Conservation (phyloP, 2,888 invertebrate genomes). For the Amphipyra tragopoginis region DNA sequence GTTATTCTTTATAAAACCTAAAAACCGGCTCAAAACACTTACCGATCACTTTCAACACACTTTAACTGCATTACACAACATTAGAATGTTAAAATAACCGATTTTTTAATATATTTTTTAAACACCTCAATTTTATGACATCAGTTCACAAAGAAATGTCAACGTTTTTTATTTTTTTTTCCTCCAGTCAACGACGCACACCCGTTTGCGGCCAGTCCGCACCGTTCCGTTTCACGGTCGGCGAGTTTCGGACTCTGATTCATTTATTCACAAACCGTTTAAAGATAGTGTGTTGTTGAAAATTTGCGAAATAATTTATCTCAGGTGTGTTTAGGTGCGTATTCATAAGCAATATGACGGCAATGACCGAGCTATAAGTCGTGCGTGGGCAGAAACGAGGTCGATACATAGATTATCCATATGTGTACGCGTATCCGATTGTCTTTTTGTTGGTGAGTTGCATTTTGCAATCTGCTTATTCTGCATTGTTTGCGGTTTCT, state of each 20-base stretch:
- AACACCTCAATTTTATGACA: constrained; percentile 71
- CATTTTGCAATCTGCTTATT: constrained; percentile 81
- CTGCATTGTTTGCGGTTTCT: constrained; percentile 73
- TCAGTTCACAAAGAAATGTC: constrained; percentile 81
- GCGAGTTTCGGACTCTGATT: constrained; percentile 48
- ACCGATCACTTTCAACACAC: constrained; percentile 58
- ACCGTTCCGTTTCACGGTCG: constrained; percentile 85
- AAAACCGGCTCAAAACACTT: constrained; percentile 59
- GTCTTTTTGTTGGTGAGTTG: constrained; percentile 74
- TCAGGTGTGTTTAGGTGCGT: constrained; percentile 57
- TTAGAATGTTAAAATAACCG: constrained; percentile 40
- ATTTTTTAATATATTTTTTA: constrained; percentile 48
- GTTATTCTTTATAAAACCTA: constrained; percentile 30
- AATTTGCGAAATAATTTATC: constrained; percentile 55
- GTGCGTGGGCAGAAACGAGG: constrained; percentile 82
- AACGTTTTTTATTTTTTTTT: constrained; percentile 78
- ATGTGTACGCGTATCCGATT: constrained; percentile 69
- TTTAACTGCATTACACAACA: constrained; percentile 56
- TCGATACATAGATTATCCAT: constrained; percentile 73
- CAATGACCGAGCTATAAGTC: constrained; percentile 79
- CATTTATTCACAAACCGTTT: constrained; percentile 48
- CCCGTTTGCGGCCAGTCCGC: constrained; percentile 74
- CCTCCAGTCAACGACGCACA: constrained; percentile 65
- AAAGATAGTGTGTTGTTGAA: constrained; percentile 37
- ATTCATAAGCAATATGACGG: constrained; percentile 68